A percentile compares a stretch with the other conserved stretches of the same genome.
These are phyloP conservation scores for Drosophila acutilabella DNA, from an alignment of 2,888 invertebrate species.

Conservation along the genomic window DNA sequence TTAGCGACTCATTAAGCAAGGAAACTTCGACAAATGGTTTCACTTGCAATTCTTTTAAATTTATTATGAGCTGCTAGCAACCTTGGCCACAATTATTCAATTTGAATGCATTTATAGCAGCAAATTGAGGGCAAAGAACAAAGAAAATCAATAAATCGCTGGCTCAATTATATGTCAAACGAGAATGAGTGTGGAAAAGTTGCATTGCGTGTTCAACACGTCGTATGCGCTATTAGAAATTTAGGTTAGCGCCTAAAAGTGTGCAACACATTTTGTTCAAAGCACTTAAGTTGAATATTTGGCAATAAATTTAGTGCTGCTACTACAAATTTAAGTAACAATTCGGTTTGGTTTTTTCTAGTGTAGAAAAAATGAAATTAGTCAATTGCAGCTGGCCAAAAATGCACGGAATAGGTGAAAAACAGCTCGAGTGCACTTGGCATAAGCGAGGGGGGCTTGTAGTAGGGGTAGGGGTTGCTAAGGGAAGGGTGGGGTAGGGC, in stretches of 20 bases:
- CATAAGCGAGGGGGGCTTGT: background rate
- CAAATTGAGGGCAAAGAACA: background rate
- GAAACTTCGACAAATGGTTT: background rate
- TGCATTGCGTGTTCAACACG: slow-evolving; percentile 4
- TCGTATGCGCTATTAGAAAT: slow-evolving; percentile 18
- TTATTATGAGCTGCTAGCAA: background rate
- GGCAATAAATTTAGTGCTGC: slow-evolving; percentile 11
- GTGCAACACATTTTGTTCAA: slow-evolving; percentile 44
- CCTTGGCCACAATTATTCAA: slow-evolving; percentile 5
- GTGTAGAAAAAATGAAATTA: slow-evolving; percentile 52
- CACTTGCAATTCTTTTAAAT: background rate
- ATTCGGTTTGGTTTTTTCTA: too few relatives aligned
- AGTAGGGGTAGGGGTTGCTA: background rate
- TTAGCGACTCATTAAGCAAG: background rate
- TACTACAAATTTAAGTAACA: background rate
- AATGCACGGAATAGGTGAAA: slow-evolving; percentile 24
- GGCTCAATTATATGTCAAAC: slow-evolving; percentile 25
- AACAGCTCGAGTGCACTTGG: background rate
- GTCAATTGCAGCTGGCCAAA: slow-evolving; percentile 50
- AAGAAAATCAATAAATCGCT: slow-evolving; percentile 48
- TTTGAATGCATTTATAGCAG: slow-evolving; percentile 10
- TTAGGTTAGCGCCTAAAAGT: slow-evolving; percentile 38
- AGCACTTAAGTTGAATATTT: slow-evolving; percentile 40
- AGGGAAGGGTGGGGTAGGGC: background rate
- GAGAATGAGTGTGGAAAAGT: background rate